These are phyloP conservation scores for Pyrrhura leucotis DNA, from an alignment of 2,797 vertebrate genomes.

Conservation along the genomic window DNA sequence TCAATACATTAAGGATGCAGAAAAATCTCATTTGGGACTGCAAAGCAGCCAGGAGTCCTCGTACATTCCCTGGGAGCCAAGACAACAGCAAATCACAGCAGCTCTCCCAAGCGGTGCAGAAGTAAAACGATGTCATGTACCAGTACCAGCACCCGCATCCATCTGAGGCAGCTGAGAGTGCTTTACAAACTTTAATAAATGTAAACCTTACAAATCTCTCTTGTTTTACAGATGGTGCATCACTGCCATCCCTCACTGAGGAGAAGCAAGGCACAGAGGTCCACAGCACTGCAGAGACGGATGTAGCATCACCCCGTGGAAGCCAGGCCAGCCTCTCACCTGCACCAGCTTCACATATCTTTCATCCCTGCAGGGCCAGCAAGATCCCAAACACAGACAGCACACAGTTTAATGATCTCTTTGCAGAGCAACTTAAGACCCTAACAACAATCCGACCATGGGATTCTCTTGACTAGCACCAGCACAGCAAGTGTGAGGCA, in stretches of 20 bases:
- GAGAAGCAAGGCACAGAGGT: not conserved
- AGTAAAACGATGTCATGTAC: not conserved
- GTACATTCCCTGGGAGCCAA: not conserved
- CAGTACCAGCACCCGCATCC: not conserved
- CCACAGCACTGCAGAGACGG: fast-evolving
- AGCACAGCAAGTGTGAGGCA: fast-evolving
- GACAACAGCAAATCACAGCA: slow-evolving; percentile 28
- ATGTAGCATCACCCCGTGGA: fast-evolving
- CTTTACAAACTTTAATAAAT: not conserved
- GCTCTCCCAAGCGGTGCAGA: not conserved
- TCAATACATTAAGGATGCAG: slow-evolving; percentile 63
- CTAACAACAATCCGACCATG: fast-evolving
- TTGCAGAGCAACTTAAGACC: not conserved
- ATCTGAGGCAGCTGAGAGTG: not conserved
- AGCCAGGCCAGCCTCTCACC: not conserved
- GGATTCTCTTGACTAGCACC: not conserved
- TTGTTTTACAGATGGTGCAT: not conserved
- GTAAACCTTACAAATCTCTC: not conserved
- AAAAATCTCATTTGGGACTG: slow-evolving; percentile 34
- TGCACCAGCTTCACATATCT: fast-evolving
- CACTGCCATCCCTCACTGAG: not conserved
- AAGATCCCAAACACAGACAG: not conserved
- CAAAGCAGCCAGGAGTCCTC: not conserved
- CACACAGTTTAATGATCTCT: fast-evolving
- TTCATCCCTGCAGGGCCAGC: not conserved